phyloP scores from a whole-genome alignment of 2,797 vertebrate species.

The Smutsia temminckii region DNA sequence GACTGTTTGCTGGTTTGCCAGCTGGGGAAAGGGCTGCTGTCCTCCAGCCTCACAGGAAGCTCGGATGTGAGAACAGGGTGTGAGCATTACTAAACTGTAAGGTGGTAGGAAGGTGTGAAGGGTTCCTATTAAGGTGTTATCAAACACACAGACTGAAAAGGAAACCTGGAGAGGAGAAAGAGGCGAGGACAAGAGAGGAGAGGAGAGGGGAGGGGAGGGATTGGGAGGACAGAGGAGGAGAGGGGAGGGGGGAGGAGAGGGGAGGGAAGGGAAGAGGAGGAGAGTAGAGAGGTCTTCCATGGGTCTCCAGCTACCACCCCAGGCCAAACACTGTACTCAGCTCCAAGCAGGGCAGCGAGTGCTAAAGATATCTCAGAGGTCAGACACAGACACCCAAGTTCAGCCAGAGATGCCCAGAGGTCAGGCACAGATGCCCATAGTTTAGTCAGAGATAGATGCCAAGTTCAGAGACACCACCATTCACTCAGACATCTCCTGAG shows the following conservation, averaged over 20 bases:
- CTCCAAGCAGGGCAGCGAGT: accelerated
- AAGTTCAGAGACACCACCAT: not conserved
- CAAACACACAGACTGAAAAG: not conserved
- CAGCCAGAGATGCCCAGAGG: not conserved
- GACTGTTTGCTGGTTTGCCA: not conserved
- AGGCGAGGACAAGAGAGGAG: no score
- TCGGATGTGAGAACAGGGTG: not conserved
- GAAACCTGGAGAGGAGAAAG: no score
- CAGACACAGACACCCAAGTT: not conserved
- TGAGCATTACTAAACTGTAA: not conserved
- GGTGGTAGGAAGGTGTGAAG: not conserved
- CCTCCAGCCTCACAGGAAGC: no score
- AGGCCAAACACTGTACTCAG: no score
- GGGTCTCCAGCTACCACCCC: accelerated
- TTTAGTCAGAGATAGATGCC: no score
- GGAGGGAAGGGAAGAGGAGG: no score
- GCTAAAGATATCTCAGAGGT: accelerated
- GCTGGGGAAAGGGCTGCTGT: not conserved
- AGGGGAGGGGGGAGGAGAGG: no score
- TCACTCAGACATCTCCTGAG: not conserved
- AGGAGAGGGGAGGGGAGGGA: no score
- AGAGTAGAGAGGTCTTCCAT: no score
- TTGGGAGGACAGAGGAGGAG: no score
- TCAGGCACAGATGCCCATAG: not conserved
- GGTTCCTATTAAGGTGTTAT: not conserved